Evolutionary conservation across 2,797 vertebrate species (phyloP).

Genomic region (Buphagus erythrorhynchus): DNA sequence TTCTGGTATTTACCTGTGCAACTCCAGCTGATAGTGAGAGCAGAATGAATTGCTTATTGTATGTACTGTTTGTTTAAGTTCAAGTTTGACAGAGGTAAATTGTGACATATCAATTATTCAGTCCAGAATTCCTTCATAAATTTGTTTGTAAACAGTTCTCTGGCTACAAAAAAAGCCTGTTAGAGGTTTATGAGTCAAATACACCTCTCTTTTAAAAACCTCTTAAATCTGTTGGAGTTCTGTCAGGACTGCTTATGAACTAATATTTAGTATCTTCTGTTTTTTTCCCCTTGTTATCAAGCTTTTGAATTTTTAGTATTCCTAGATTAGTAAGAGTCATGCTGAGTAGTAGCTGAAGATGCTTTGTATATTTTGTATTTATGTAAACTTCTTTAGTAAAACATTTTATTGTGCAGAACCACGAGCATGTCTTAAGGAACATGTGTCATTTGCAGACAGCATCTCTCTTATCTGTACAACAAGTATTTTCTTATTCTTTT

Average conservation of each 20-base stretch:
- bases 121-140: neutral
- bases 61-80: neutral
- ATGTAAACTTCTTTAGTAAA: neutral
- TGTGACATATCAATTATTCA: neutral
- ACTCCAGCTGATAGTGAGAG: neutral
- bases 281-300: neutral
- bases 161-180: neutral
- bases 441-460: neutral
- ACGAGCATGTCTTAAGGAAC: neutral
- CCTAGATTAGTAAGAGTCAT: neutral
- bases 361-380: neutral
- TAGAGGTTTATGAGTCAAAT: neutral
- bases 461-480: neutral
- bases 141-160: neutral
- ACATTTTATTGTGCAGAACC: neutral
- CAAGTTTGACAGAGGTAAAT: neutral
- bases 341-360: neutral
- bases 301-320: neutral
- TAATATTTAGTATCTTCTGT: neutral
- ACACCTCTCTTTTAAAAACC: neutral
- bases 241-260: neutral
- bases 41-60: neutral
- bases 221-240: neutral
- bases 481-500: neutral
- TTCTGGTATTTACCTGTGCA: neutral